phyloP scores from a whole-genome alignment of 2,888 invertebrate genomes.

The Brachylomia viminalis region DNA sequence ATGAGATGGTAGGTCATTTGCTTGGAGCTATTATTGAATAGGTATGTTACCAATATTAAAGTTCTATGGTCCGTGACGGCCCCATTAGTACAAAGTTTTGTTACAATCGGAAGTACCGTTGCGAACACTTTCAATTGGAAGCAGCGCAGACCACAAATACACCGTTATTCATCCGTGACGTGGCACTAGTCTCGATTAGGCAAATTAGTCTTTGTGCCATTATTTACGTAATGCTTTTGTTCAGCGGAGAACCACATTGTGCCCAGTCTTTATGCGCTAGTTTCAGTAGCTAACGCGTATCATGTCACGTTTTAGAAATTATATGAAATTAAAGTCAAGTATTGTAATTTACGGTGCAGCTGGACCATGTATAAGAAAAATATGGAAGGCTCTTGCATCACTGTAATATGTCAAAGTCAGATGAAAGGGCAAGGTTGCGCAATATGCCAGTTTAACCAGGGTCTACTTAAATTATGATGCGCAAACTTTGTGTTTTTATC shows the following conservation, averaged over 20 bases:
- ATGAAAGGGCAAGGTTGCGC: slow-evolving; percentile 80
- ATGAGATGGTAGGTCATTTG: slow-evolving; percentile 10
- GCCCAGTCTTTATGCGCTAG: slow-evolving; percentile 13
- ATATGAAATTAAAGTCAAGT: slow-evolving; percentile 32
- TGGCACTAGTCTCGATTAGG: slow-evolving; percentile 59
- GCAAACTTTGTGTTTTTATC: slow-evolving; percentile 28
- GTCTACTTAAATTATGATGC: slow-evolving; percentile 58
- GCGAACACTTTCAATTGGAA: slow-evolving; percentile 79
- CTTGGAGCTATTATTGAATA: slow-evolving; percentile 30
- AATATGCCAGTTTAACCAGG: slow-evolving; percentile 70
- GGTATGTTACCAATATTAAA: slow-evolving; percentile 39
- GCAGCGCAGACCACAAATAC: slow-evolving; percentile 62
- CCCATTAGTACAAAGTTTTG: slow-evolving; percentile 79
- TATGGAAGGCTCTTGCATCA: slow-evolving; percentile 75
- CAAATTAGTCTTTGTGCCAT: slow-evolving; percentile 64
- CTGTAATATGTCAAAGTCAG: slow-evolving; percentile 83
- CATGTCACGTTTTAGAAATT: slow-evolving; percentile 38
- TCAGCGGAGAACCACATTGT: slow-evolving; percentile 19
- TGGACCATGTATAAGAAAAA: slow-evolving; percentile 65
- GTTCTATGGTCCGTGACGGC: slow-evolving; percentile 71
- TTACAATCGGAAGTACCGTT: slow-evolving; percentile 84
- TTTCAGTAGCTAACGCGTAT: slow-evolving; percentile 20
- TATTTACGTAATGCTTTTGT: slow-evolving; percentile 56
- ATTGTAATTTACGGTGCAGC: slow-evolving; percentile 37
- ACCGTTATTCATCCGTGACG: slow-evolving; percentile 71